Conservation (phyloP, 2,113 vertebrate species). For the Galeopterus variegatus region DNA sequence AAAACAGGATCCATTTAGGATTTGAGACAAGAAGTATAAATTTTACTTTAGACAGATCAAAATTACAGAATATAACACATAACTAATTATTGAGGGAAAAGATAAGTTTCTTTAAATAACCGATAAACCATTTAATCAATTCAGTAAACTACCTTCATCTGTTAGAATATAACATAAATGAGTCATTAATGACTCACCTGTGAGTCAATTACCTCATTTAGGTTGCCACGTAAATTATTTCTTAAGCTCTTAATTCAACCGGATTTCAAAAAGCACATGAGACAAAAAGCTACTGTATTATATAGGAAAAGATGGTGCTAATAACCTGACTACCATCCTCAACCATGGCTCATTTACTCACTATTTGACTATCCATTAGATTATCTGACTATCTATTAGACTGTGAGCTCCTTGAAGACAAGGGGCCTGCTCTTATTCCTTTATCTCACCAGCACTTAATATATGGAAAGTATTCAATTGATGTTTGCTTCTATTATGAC, state of each 20-base stretch:
- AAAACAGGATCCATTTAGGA: neutral
- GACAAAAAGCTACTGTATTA: neutral
- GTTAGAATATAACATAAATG: neutral
- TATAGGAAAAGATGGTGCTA: neutral
- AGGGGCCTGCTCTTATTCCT: neutral
- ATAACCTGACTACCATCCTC: neutral
- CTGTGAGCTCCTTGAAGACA: neutral
- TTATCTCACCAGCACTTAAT: neutral
- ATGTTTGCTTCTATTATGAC: neutral
- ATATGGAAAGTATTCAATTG: neutral
- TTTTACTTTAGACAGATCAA: conserved; percentile 29
- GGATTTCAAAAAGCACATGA: conserved; percentile 10
- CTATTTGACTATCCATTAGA: neutral
- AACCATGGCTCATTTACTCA: neutral
- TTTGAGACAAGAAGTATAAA: neutral
- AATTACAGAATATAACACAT: neutral
- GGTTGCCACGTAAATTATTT: neutral
- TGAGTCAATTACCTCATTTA: neutral
- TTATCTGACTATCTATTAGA: neutral
- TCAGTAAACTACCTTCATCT: neutral
- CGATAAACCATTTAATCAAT: neutral
- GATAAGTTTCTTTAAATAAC: conserved; percentile 4
- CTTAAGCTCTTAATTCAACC: conserved; percentile 21
- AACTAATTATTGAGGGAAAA: conserved; percentile 26
- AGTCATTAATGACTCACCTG: neutral